Percentiles rank a stretch among this genome's conserved stretches.
Conservation (phyloP, 2,113 vertebrate genomes). For the Ellobius talpinus region DNA sequence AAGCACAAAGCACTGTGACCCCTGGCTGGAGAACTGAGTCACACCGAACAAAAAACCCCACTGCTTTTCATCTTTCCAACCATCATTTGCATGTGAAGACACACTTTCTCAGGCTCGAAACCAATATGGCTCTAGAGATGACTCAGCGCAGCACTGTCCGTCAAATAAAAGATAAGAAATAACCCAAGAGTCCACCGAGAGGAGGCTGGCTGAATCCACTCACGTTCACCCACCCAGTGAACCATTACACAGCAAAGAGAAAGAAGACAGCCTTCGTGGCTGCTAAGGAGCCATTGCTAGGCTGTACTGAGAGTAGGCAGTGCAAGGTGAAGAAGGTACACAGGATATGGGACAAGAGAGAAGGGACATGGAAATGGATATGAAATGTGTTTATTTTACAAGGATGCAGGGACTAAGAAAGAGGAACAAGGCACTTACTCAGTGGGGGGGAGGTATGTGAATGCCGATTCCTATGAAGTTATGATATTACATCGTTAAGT, state of each 20-base stretch:
- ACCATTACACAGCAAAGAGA: rapidly evolving
- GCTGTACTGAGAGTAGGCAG: not conserved
- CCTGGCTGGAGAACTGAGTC: not conserved
- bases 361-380: not conserved
- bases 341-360: not conserved
- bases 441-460: too few species aligned
- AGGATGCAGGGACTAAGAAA: not conserved
- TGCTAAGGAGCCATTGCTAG: not conserved
- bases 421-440: not conserved
- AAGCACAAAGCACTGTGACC: not conserved
- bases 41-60: not conserved
- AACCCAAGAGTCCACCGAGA: not conserved
- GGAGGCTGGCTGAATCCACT: not conserved
- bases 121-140: not conserved
- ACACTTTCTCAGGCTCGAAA: not conserved
- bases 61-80: not conserved
- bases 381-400: constrained; percentile 2
- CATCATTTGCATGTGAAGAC: not conserved
- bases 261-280: not conserved
- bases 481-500: not conserved
- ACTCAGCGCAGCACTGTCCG: not conserved
- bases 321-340: not conserved
- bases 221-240: rapidly evolving
- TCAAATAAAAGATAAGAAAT: not conserved
- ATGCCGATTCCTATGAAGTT: not conserved